Evolutionary conservation across 2,113 vertebrate genomes (phyloP).

Genomic region (Brachyhypopomus occidentalis): DNA sequence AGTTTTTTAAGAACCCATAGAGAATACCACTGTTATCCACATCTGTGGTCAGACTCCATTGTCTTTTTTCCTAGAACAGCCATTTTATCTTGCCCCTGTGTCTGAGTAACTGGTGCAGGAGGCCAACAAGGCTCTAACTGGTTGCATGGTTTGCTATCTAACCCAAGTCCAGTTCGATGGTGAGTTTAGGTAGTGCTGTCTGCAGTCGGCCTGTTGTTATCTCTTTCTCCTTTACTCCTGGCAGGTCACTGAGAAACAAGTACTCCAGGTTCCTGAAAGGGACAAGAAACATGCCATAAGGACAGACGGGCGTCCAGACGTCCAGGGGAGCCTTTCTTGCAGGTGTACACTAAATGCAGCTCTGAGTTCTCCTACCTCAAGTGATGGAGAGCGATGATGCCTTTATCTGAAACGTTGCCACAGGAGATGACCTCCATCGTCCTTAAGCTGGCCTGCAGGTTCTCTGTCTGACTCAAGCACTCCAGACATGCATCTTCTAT

Average conservation of each 20-base stretch:
- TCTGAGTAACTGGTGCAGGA: not conserved
- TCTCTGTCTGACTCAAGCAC: constrained; percentile 80
- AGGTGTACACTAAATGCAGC: not conserved
- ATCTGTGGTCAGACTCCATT: too few species aligned
- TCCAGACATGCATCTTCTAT: constrained; percentile 88
- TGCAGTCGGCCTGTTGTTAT: constrained; percentile 73
- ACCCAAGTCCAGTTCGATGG: constrained; percentile 77
- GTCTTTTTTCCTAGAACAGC: not conserved
- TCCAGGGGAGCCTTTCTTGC: not conserved
- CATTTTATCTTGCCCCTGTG: not conserved
- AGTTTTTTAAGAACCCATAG: not conserved
- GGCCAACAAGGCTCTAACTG: not conserved
- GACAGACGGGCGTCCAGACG: not conserved
- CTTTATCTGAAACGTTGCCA: constrained; percentile 89
- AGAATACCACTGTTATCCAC: not conserved
- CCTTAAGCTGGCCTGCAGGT: constrained; percentile 80
- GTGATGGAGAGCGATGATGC: constrained; percentile 81
- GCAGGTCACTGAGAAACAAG: constrained; percentile 91
- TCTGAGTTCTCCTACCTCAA: constrained; percentile 73
- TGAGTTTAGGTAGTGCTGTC: constrained; percentile 81
- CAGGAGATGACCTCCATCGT: constrained; percentile 88
- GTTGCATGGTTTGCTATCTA: constrained; percentile 39
- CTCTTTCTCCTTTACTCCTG: constrained; percentile 82
- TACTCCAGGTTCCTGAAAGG: constrained; percentile 84
- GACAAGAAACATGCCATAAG: constrained; percentile 14